Base-by-base conservation (phyloP, 2,888 invertebrate species). In the Lottia gigantea region DNA sequence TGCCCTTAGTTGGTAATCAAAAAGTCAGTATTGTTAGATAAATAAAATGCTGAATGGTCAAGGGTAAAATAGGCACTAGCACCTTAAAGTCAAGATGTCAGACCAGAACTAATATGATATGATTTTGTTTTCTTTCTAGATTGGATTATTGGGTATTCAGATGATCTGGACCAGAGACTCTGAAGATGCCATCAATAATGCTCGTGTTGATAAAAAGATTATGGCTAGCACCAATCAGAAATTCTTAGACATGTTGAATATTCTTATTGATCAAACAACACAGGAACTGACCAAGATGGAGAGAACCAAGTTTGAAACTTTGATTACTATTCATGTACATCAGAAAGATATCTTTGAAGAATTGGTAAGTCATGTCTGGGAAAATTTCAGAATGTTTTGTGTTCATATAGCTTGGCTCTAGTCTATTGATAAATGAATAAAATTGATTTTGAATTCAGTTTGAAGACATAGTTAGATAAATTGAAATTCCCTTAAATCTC, bases 121-220 rank as follows among this genome's bases (percentile, higher is more conserved):
- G n/a, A n/a, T n/a, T n/a, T n/a, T 25, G 16, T 19, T 16, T 67
- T 26, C 71, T 49, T 47, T 71, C 0, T 68, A 90, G 88, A 86
- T 96, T 77, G 96, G 95, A 46, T 91, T 96, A 26, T 91, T 98
- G 64, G 97, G 97, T 6, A 93, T 98, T 73, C 98, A 98, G 91
- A 96, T 98, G 93, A 94, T 97, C 79, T 98, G 98, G 98, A 97
- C 98, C 0, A 91, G 96, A 76, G 97, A 98, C 87, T 93, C 95
- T 1, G 97, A 98, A 89, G 89, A 94, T 69, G 96, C 97, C 0
- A 90, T 98, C 70, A 92, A 94, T 90, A 95, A 95, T 90, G 96
- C 97, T 15, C 91, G 96, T 62, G 93, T 94, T 72, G 97, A 98
- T 88, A 95, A 96, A 86, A 97, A 97, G 88, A 93, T 96, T 64